These are phyloP conservation scores for Halictus quadricinctus DNA, from an alignment of 2,888 invertebrate species.

Conservation along the genomic window DNA sequence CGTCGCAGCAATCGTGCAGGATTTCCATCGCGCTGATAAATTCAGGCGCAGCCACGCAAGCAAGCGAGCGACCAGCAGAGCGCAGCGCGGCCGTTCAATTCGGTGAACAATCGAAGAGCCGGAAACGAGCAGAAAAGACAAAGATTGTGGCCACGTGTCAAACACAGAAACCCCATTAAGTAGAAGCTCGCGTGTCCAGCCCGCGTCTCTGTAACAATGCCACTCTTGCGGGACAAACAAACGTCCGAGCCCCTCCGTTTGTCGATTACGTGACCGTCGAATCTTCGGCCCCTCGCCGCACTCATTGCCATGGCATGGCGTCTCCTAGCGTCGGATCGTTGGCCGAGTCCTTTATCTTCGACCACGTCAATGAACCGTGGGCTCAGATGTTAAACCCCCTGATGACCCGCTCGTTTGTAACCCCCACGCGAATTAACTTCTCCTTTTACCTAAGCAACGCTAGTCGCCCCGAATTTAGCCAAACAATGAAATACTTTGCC, in stretches of 20 bases:
- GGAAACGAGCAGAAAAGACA: conserved; percentile 54
- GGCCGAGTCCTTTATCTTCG: conserved; percentile 34
- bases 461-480: conserved; percentile 19
- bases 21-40: conserved; percentile 31
- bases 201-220: conserved; percentile 65
- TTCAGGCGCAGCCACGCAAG: conserved; percentile 12
- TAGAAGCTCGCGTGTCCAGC: conserved; percentile 70
- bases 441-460: neutral
- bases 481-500: neutral
- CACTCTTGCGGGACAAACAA: conserved; percentile 66
- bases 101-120: conserved; percentile 43
- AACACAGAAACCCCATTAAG: conserved; percentile 79
- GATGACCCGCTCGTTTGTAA: conserved; percentile 36
- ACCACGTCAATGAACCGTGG: conserved; percentile 33
- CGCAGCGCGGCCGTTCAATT: conserved; percentile 37
- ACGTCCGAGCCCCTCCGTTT: conserved; percentile 44
- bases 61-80: neutral
- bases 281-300: conserved; percentile 26
- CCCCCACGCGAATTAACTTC: conserved; percentile 24
- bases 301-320: conserved; percentile 16
- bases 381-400: conserved; percentile 31
- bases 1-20: conserved; percentile 14
- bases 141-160: conserved; percentile 69
- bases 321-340: conserved; percentile 32
- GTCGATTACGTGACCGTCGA: conserved; percentile 57